Percentiles rank a stretch among this genome's conserved stretches.
Evolutionary conservation across 2,113 vertebrate species (phyloP).

Genomic region (Montifringilla adamsi): DNA sequence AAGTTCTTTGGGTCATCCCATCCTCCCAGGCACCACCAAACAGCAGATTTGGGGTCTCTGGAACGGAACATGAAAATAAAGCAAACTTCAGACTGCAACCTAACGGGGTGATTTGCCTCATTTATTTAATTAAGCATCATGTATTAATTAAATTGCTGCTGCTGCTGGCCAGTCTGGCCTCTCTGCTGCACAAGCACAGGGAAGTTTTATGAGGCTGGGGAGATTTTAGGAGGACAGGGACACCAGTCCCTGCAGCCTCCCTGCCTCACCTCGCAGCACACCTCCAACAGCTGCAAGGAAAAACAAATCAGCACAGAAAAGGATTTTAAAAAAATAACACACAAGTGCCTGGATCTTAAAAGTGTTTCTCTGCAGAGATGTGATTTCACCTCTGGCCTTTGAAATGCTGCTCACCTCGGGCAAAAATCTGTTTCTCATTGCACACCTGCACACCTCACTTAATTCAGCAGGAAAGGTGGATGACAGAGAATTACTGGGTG

Average conservation of each 20-base stretch:
- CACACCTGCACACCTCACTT: slow-evolving; percentile 23
- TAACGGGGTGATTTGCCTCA: background rate
- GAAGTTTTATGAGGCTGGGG: background rate
- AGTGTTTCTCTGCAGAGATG: background rate
- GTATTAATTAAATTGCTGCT: too few relatives aligned
- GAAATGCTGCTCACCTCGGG: background rate
- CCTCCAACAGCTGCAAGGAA: background rate
- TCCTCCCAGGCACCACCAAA: background rate
- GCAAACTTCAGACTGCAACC: background rate
- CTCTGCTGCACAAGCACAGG: background rate
- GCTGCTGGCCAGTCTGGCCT: background rate
- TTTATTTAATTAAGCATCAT: background rate
- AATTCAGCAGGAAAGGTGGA: background rate
- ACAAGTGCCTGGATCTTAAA: background rate
- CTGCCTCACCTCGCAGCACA: fast-evolving
- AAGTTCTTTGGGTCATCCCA: background rate
- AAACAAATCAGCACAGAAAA: background rate
- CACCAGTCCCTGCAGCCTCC: background rate
- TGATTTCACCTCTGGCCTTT: background rate
- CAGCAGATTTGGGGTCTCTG: background rate
- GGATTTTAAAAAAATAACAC: background rate
- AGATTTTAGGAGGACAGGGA: background rate
- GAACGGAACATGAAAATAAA: background rate
- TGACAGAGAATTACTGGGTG: background rate
- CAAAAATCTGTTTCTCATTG: slow-evolving; percentile 7